phyloP scores from a whole-genome alignment of 37 sponge, comb jelly and placozoan species.

The Cladorhizidae sp. region DNA sequence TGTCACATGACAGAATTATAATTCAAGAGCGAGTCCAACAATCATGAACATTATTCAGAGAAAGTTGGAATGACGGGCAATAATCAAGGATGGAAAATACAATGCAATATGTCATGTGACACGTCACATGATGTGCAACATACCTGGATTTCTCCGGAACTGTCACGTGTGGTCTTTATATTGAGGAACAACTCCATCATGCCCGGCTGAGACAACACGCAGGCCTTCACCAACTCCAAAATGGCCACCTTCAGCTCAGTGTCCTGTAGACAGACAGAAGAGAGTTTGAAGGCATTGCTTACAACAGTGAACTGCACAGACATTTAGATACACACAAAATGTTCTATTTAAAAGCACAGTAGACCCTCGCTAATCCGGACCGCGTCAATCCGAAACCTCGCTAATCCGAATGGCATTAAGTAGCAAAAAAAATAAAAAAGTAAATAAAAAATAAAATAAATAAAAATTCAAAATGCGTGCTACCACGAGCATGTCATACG shows the following conservation, averaged over 20 bases:
- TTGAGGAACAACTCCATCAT: constrained; percentile 76
- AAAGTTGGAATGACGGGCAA: not conserved
- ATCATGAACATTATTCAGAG: no score
- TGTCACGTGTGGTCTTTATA: not conserved
- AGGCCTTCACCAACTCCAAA: constrained; percentile 48
- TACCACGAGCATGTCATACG: no score
- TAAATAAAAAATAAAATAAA: not conserved
- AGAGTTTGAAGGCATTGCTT: not conserved
- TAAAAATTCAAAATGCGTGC: no score
- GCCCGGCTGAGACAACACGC: constrained; percentile 71
- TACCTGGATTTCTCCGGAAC: not conserved
- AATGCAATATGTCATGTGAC: not conserved
- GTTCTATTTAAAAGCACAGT: no score
- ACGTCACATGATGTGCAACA: not conserved
- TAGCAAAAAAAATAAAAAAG: not conserved
- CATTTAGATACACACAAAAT: no score
- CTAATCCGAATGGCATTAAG: no score
- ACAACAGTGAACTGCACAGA: not conserved
- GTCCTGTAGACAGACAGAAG: constrained; percentile 28
- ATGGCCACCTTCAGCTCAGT: constrained; percentile 66
- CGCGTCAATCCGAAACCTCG: no score
- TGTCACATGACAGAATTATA: no score
- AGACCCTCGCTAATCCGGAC: no score
- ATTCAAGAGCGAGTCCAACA: no score
- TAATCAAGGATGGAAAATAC: not conserved